Conservation (phyloP, 1,140 invertebrate genomes). For the Paralvinella palmiformis region DNA sequence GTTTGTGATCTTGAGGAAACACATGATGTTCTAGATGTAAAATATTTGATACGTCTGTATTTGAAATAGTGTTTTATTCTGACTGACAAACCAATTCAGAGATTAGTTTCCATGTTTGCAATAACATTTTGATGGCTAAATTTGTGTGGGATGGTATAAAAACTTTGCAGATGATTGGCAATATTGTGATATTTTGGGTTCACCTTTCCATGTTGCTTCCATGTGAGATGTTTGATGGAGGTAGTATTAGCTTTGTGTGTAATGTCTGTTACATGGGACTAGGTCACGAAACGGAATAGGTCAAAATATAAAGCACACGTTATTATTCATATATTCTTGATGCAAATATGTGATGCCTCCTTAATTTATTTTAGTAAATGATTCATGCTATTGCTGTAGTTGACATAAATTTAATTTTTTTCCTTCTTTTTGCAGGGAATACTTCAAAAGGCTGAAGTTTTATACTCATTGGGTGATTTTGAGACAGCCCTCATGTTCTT, state of each 20-base stretch:
- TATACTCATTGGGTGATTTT: conserved; percentile 87
- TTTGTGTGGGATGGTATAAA: no score
- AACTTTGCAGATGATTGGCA: no score
- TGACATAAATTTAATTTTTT: background rate
- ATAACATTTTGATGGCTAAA: no score
- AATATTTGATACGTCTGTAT: no score
- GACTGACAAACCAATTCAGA: no score
- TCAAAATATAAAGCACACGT: background rate
- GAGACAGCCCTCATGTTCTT: conserved; percentile 88
- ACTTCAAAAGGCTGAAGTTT: conserved; percentile 64
- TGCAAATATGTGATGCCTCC: background rate
- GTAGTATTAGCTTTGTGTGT: background rate
- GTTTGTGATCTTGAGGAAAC: no score
- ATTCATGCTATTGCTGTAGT: background rate
- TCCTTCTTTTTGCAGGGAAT: conserved; percentile 10
- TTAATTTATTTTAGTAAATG: background rate
- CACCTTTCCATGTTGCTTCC: no score
- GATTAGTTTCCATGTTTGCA: no score
- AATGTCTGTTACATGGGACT: background rate
- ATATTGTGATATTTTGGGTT: no score
- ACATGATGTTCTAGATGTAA: no score
- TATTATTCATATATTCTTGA: background rate
- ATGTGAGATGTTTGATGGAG: no score
- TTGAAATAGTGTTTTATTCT: no score
- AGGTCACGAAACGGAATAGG: background rate